Conservation (phyloP, 2,113 vertebrate species). For the Brachypteracias leptosomus region DNA sequence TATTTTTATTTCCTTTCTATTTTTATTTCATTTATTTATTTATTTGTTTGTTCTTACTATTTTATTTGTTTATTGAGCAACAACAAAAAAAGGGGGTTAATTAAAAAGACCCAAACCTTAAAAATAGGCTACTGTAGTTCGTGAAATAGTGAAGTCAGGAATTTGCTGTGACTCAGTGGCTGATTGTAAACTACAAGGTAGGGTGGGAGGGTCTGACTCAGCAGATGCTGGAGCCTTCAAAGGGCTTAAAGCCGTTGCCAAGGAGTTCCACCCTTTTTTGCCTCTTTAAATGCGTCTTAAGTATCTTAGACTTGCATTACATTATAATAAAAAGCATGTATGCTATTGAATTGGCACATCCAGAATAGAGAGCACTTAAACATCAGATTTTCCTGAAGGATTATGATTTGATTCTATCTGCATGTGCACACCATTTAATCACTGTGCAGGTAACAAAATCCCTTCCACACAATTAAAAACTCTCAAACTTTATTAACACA, state of each 20-base stretch:
- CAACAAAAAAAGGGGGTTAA: background rate
- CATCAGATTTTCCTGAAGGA: constrained; percentile 14
- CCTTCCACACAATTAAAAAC: background rate
- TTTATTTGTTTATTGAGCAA: background rate
- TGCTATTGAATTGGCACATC: constrained; percentile 2
- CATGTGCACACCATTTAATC: background rate
- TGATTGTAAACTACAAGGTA: background rate
- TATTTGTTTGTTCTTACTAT: background rate
- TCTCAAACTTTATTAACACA: background rate
- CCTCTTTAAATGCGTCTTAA: constrained; percentile 24
- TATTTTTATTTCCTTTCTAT: background rate
- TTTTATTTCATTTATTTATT: background rate
- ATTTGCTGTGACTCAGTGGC: constrained; percentile 20
- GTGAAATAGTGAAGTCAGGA: constrained; percentile 11
- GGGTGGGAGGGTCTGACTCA: constrained; percentile 52
- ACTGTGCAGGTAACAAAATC: background rate
- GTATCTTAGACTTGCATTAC: background rate
- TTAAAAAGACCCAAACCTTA: background rate
- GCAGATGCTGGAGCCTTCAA: constrained; percentile 54
- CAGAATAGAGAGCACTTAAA: background rate
- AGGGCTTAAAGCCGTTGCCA: constrained; percentile 43
- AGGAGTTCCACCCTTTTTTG: constrained; percentile 42
- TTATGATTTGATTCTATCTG: background rate
- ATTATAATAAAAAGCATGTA: background rate
- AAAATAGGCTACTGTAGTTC: background rate